These are phyloP conservation scores for Zapus hudsonius DNA, from an alignment of 2,113 vertebrate genomes.

Conservation along the genomic window DNA sequence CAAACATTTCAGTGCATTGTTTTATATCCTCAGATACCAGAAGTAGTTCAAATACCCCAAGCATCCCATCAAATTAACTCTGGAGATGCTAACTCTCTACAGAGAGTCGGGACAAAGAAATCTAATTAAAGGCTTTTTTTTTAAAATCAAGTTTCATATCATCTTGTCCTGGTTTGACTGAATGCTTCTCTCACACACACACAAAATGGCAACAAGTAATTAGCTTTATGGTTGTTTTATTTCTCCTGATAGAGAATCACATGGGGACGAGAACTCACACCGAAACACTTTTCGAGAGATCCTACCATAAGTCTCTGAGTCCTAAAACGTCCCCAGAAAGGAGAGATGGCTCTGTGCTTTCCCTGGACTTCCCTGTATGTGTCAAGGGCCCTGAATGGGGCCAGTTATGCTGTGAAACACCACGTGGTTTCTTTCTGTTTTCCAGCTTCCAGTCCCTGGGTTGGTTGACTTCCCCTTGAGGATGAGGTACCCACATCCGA, in stretches of 20 bases:
- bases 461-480: conserved; percentile 75
- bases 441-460: conserved; percentile 70
- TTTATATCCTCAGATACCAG: not conserved
- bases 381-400: conserved; percentile 50
- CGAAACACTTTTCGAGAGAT: conserved; percentile 66
- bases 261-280: conserved; percentile 71
- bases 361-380: not conserved
- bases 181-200: conserved; percentile 55
- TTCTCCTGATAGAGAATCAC: conserved; percentile 53
- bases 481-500: conserved; percentile 70
- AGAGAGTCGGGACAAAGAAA: conserved; percentile 17
- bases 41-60: not conserved
- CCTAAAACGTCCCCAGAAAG: conserved; percentile 62
- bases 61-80: not conserved
- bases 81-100: not conserved
- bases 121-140: conserved; percentile 50
- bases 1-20: not conserved
- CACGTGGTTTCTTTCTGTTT: conserved; percentile 62
- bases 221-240: conserved; percentile 51
- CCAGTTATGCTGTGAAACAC: conserved; percentile 56
- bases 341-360: conserved; percentile 40
- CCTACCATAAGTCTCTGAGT: conserved; percentile 53
- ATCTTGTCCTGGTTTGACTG: conserved; percentile 34
- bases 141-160: conserved; percentile 63
- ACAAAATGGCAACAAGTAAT: conserved; percentile 74